Percentiles rank a stretch among this genome's conserved stretches.
Conservation (phyloP, 2,797 vertebrate genomes). For the Allobates femoralis region DNA sequence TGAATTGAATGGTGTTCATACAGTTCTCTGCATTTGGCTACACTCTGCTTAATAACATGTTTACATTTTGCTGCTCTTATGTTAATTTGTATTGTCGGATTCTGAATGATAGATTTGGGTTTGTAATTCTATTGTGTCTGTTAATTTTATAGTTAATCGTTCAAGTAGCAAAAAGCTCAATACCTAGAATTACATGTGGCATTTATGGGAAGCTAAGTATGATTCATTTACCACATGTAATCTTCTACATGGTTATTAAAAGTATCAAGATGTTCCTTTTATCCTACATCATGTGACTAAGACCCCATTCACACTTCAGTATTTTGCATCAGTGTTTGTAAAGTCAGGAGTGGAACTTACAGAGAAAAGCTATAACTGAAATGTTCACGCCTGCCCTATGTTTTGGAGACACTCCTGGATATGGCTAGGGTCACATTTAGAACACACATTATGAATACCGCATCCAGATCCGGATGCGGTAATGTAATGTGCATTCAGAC, state of each 20-base stretch:
- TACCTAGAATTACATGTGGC: background rate
- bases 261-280: background rate
- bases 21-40: conserved; percentile 55
- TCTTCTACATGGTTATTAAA: background rate
- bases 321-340: no score
- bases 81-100: conserved; percentile 14
- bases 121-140: background rate
- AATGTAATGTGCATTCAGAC: no score
- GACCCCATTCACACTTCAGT: no score
- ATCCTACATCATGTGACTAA: no score
- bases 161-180: background rate
- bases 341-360: no score
- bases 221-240: background rate
- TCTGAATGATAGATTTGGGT: background rate
- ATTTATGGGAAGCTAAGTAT: background rate
- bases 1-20: conserved; percentile 55
- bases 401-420: no score
- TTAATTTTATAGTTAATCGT: conserved; percentile 26
- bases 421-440: no score
- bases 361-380: no score
- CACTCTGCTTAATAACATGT: conserved; percentile 61
- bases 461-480: no score
- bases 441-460: no score
- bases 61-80: conserved; percentile 64
- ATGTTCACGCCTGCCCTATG: no score